Base-by-base conservation (phyloP, 2,797 vertebrate species). In the Adelosebastes latens region DNA sequence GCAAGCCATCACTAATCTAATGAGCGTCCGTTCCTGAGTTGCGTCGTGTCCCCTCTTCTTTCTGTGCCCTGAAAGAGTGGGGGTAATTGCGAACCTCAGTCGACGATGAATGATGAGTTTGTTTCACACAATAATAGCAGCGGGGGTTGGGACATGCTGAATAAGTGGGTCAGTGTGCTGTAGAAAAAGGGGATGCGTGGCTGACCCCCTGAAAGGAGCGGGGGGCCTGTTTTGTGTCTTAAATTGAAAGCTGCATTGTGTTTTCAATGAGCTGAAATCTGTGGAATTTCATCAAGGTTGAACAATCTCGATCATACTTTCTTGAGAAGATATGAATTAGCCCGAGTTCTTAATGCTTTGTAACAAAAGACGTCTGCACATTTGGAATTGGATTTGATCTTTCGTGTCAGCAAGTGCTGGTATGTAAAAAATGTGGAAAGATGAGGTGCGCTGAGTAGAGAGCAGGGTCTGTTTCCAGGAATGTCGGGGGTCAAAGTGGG, bases 51-150 rank as follows among this genome's bases (percentile, higher is more conserved):
- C 83, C 87, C 85, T 87, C 77, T 88, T 90, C 79, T 89, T 77
- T 91, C 75, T 88, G 62, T 65, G 74, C 82, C 78, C 81, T 82
- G 27, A 90, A 88, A 93, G 91, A 93, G 86, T 36, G 81, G 82
- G 92, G 87, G 92, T 95, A 94, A 97, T 96, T 96, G 91, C 84
- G n/a, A 85, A 93, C 94, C 95, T 96, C 94, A 90, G 92, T 93
- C 87, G 91, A 94, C 93, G 93, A 97, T 96, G 96, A 97, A 97
- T 96, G 96, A 96, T 95, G 94, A 94, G 93, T 94, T 95, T 97
- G 96, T 97, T 96, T 95, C 94, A 87, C 92, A 93, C 94, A 95
- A 96, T 95, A 96, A 95, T 94, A 93, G 93, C 88, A 89, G 91
- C 89, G 93, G 93, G 92, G 92, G 90, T 95, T 94, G 95, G 95